phyloP scores from a whole-genome alignment of 2,888 invertebrate species.

The Tricholauxania praeusta region DNA sequence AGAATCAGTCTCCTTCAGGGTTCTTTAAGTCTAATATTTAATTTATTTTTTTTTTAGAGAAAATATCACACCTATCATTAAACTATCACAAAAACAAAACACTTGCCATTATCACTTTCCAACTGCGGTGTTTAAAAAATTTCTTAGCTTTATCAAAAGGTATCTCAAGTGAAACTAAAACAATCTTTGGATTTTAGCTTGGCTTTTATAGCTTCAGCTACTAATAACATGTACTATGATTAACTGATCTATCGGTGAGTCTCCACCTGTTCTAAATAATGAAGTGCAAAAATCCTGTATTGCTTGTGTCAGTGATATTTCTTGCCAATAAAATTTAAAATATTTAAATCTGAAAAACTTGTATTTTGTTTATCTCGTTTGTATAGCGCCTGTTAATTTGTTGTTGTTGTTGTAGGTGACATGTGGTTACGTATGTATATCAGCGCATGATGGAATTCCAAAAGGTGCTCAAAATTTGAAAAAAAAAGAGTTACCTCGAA shows the following conservation, averaged over 20 bases:
- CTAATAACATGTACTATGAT: not conserved
- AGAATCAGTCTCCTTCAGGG: too few relatives aligned
- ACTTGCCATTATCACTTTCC: slow-evolving; percentile 61
- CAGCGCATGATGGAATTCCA: too few relatives aligned
- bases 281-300: slow-evolving; percentile 58
- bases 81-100: slow-evolving; percentile 54
- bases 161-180: slow-evolving; percentile 50
- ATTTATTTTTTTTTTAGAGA: too few relatives aligned
- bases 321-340: slow-evolving; percentile 33
- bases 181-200: slow-evolving; percentile 36
- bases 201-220: slow-evolving; percentile 53
- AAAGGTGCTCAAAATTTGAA: not conserved
- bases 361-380: slow-evolving; percentile 63
- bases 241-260: slow-evolving; percentile 20
- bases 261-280: slow-evolving; percentile 33
- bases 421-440: too few relatives aligned
- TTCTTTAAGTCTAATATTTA: too few relatives aligned
- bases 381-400: slow-evolving; percentile 43
- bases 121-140: slow-evolving; percentile 3
- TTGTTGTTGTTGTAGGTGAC: slow-evolving; percentile 37
- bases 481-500: not conserved
- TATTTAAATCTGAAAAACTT: slow-evolving; percentile 63
- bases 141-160: slow-evolving; percentile 16
- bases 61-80: too few relatives aligned
- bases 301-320: not conserved